A percentile compares a stretch with the other conserved stretches of the same genome.
Conservation (phyloP, 2,113 vertebrate species). For the Saccopteryx leptura region DNA sequence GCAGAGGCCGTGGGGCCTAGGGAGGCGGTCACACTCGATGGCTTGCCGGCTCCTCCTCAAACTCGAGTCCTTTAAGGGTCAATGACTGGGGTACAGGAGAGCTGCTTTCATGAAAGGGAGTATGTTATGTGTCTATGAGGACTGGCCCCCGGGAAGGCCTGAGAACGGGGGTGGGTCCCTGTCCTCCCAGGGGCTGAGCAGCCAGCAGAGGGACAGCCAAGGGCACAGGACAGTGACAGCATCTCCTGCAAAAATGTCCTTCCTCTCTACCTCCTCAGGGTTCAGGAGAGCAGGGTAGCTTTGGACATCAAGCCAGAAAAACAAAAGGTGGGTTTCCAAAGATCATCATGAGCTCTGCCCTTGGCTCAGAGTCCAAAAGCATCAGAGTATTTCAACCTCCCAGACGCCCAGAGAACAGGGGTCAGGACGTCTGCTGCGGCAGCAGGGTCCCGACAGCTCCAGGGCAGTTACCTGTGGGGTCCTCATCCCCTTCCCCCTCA, state of each 20-base stretch:
- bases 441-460: rapidly evolving
- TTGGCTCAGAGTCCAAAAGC: neutral
- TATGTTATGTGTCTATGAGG: neutral
- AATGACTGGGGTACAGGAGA: rapidly evolving
- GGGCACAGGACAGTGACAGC: rapidly evolving
- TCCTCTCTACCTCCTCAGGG: too few relatives aligned
- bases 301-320: neutral
- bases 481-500: slow-evolving; percentile 93
- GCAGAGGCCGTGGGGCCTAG: neutral
- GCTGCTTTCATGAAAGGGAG: neutral
- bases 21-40: rapidly evolving
- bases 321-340: neutral
- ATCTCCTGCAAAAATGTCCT: neutral
- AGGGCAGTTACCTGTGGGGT: slow-evolving; percentile 92
- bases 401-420: neutral
- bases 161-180: rapidly evolving
- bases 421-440: rapidly evolving
- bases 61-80: neutral
- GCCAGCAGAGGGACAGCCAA: too few relatives aligned
- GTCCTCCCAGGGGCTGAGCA: neutral
- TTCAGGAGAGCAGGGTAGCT: neutral
- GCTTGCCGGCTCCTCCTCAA: rapidly evolving
- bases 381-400: neutral
- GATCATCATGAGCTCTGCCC: neutral
- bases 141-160: neutral